Conservation (phyloP, 2,113 vertebrate genomes). For the Catharus minimus region DNA sequence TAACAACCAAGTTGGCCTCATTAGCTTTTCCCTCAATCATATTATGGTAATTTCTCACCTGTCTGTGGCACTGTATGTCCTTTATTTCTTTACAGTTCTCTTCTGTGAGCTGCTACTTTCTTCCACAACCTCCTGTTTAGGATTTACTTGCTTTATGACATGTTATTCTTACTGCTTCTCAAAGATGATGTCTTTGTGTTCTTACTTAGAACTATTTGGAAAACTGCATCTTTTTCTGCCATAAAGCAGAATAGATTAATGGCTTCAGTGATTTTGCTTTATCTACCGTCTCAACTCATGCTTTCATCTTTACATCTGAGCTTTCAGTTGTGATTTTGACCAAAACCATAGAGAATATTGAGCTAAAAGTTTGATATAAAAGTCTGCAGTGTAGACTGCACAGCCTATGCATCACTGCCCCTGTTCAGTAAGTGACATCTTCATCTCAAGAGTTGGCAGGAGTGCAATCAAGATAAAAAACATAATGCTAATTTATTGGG, state of each 20-base stretch:
- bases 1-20: not conserved
- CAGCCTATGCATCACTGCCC: not conserved
- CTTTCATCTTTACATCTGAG: not conserved
- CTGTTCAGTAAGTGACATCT: not conserved
- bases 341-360: not conserved
- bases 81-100: not conserved
- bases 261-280: not conserved
- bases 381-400: not conserved
- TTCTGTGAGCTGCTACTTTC: not conserved
- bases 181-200: not conserved
- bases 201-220: not conserved
- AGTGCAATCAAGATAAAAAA: not conserved
- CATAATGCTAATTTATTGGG: fast-evolving
- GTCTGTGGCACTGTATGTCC: fast-evolving
- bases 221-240: not conserved
- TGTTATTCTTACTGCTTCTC: not conserved
- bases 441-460: not conserved
- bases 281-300: not conserved
- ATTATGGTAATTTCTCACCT: not conserved
- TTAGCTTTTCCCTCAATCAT: not conserved
- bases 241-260: not conserved
- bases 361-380: not conserved
- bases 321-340: not conserved
- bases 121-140: not conserved
- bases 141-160: not conserved